These are phyloP conservation scores for Petromus typicus DNA, from an alignment of 2,113 vertebrate genomes.

Conservation along the genomic window DNA sequence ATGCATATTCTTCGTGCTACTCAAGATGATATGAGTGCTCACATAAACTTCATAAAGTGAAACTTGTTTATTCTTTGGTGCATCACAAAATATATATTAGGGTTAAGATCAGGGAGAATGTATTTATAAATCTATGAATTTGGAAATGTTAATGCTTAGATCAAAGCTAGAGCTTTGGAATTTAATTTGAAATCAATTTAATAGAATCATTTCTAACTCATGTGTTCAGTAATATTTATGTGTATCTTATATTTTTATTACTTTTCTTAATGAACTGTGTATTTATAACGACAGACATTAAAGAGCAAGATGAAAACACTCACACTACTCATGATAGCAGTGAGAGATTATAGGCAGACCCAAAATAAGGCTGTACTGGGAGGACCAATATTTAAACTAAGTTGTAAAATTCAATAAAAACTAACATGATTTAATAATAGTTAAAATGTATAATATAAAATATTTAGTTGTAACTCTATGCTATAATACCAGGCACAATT, in stretches of 20 bases:
- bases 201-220: not conserved
- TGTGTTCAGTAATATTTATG: not conserved
- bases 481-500: not conserved
- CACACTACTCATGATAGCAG: not conserved
- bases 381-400: not conserved
- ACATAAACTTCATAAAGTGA: not conserved
- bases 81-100: slow-evolving; percentile 3
- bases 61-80: slow-evolving; percentile 34
- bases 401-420: slow-evolving; percentile 5
- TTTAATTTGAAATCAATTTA: slow-evolving; percentile 2
- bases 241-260: not conserved
- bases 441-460: not conserved
- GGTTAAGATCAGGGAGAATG: not conserved
- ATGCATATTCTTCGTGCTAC: not conserved
- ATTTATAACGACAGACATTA: not conserved
- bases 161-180: not conserved
- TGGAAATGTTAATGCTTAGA: not conserved
- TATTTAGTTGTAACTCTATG: not conserved
- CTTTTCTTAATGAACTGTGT: not conserved
- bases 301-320: not conserved
- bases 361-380: not conserved
- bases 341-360: not conserved
- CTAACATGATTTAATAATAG: not conserved
- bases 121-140: not conserved
- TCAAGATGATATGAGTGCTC: not conserved